Evolutionary conservation across 1,140 invertebrate genomes (phyloP).

Genomic region (Eurytemora carolleeae): DNA sequence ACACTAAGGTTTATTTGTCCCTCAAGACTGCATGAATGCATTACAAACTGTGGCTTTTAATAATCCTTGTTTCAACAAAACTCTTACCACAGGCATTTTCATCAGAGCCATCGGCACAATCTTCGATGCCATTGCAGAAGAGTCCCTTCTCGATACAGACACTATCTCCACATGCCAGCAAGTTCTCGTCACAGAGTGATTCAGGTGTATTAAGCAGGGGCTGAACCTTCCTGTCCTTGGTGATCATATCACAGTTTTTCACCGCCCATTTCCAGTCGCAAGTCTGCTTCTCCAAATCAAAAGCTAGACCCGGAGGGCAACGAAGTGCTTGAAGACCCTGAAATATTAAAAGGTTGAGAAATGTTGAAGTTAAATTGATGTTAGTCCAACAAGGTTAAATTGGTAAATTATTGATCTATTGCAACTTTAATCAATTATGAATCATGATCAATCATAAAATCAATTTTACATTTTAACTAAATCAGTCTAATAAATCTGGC

Average conservation of each 20-base stretch:
- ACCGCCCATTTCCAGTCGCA: constrained; percentile 86
- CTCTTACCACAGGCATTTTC: constrained; percentile 78
- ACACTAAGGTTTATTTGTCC: too few species aligned
- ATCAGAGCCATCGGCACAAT: constrained; percentile 81
- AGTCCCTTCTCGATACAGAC: constrained; percentile 72
- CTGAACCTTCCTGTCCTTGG: constrained; percentile 69
- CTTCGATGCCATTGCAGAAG: constrained; percentile 67
- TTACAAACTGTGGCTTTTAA: neutral
- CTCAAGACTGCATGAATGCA: too few species aligned
- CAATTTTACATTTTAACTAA: neutral
- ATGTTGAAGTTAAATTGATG: neutral
- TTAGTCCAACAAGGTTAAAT: neutral
- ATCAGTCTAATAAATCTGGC: too few species aligned
- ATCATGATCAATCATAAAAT: neutral
- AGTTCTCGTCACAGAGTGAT: constrained; percentile 43
- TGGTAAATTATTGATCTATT: neutral
- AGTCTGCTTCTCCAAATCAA: constrained; percentile 87
- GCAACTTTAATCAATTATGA: neutral
- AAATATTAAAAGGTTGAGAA: constrained; percentile 16
- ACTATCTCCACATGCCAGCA: constrained; percentile 58
- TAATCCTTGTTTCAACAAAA: neutral
- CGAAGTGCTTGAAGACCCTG: constrained; percentile 74
- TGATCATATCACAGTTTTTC: constrained; percentile 77
- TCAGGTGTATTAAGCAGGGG: constrained; percentile 74
- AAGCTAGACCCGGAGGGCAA: constrained; percentile 75